These are phyloP conservation scores for Carassius carassius DNA, from an alignment of 2,113 vertebrate species.

Conservation along the genomic window DNA sequence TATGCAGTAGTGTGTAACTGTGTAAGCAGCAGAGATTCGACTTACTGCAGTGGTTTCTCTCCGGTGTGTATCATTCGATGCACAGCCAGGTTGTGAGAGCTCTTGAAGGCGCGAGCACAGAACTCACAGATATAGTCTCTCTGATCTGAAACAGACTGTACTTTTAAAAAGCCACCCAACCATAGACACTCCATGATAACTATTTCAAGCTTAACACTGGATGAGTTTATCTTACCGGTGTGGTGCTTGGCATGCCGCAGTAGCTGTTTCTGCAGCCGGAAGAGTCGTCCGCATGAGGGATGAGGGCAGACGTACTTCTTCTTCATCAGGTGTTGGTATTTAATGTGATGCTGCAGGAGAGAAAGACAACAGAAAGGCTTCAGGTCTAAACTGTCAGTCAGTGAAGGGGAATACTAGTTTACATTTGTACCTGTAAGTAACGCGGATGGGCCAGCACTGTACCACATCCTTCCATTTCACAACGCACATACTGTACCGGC, in stretches of 20 bases:
- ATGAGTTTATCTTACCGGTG: slow-evolving; percentile 79
- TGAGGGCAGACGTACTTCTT: slow-evolving; percentile 98
- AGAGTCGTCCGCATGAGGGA: slow-evolving; percentile 94
- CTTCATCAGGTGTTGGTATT: slow-evolving; percentile 98
- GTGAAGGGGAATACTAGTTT: neutral
- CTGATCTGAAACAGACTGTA: slow-evolving; percentile 77
- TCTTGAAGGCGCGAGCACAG: slow-evolving; percentile 97
- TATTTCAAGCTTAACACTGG: neutral
- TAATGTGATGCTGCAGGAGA: slow-evolving; percentile 90
- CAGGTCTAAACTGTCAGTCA: neutral
- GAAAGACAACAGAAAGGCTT: slow-evolving; percentile 32
- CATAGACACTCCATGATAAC: neutral
- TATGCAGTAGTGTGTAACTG: neutral
- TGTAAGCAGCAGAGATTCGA: slow-evolving; percentile 50
- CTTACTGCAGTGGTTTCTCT: slow-evolving; percentile 97
- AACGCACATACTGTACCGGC: slow-evolving; percentile 96
- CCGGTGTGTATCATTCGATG: slow-evolving; percentile 98
- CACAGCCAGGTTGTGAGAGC: slow-evolving; percentile 96
- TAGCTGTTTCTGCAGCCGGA: slow-evolving; percentile 96
- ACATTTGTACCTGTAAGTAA: slow-evolving; percentile 86
- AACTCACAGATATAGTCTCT: slow-evolving; percentile 99
- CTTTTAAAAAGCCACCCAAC: neutral
- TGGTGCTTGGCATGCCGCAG: slow-evolving; percentile 97
- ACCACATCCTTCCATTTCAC: slow-evolving; percentile 97
- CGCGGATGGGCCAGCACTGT: slow-evolving; percentile 95